Percentiles rank a stretch among this genome's conserved stretches.
These are phyloP conservation scores for Aspidoscelis tigris DNA, from an alignment of 2,113 vertebrate species.

Conservation along the genomic window DNA sequence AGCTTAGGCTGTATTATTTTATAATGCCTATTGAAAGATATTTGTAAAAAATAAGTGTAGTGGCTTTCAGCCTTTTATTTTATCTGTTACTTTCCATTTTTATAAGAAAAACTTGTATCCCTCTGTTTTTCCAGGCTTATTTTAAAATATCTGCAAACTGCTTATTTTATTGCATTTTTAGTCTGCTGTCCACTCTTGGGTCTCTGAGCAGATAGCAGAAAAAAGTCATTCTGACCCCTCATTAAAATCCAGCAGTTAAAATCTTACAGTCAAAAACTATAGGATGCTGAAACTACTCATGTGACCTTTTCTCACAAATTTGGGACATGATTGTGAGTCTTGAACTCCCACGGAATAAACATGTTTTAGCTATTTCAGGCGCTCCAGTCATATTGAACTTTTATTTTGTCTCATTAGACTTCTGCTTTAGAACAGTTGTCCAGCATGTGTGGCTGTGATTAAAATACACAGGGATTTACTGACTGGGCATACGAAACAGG, in stretches of 20 bases:
- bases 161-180: not conserved
- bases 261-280: too few relatives aligned
- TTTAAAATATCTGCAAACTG: not conserved
- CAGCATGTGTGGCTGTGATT: constrained; percentile 31
- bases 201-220: not conserved
- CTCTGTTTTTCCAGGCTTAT: not conserved
- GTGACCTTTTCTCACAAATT: too few relatives aligned
- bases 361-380: not conserved
- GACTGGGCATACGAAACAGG: constrained; percentile 10
- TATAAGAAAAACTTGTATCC: not conserved
- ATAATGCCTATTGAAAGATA: not conserved
- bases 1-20: not conserved
- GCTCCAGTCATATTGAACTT: not conserved
- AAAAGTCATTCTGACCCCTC: not conserved
- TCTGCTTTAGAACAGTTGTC: constrained; percentile 28
- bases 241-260: too few relatives aligned
- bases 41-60: not conserved
- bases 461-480: constrained; percentile 34
- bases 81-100: not conserved
- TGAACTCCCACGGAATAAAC: too few relatives aligned
- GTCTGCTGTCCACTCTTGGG: not conserved
- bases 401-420: not conserved
- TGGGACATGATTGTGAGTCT: too few relatives aligned
- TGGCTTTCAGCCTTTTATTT: not conserved
- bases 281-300: too few relatives aligned